Percentiles rank a stretch among this genome's conserved stretches.
These are phyloP conservation scores for Scaptomyza parva DNA, from an alignment of 2,888 invertebrate species.

Conservation along the genomic window DNA sequence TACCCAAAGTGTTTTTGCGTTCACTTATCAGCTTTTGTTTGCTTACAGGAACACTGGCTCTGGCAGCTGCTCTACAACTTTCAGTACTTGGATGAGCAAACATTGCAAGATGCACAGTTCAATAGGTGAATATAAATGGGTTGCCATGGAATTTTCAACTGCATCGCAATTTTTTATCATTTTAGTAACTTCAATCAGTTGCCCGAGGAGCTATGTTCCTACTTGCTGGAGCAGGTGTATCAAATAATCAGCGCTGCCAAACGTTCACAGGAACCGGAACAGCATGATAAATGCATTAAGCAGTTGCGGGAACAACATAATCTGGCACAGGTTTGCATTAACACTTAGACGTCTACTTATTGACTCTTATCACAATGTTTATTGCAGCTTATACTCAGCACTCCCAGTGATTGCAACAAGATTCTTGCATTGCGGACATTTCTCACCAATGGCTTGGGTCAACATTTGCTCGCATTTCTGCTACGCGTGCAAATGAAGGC, in stretches of 20 bases:
- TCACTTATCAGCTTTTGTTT: constrained; percentile 17
- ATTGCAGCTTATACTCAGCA: constrained; percentile 80
- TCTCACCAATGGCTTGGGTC: constrained; percentile 82
- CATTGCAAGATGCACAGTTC: constrained; percentile 62
- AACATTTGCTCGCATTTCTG: constrained; percentile 81
- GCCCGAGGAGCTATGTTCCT: constrained; percentile 83
- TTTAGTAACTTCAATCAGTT: constrained; percentile 82
- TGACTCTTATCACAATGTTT: not conserved
- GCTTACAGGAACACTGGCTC: constrained; percentile 79
- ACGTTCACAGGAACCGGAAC: constrained; percentile 62
- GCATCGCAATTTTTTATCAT: not conserved
- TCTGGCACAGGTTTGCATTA: constrained; percentile 76
- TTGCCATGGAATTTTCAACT: not conserved
- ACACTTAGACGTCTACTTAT: not conserved
- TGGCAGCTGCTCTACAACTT: constrained; percentile 81
- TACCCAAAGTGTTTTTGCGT: constrained; percentile 10
- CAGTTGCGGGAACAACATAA: constrained; percentile 77
- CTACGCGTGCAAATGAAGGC: constrained; percentile 82
- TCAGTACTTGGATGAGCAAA: constrained; percentile 71
- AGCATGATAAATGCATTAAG: constrained; percentile 62
- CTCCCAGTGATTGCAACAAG: constrained; percentile 83
- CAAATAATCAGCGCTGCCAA: constrained; percentile 83
- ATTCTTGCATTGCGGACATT: constrained; percentile 83
- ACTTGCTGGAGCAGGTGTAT: constrained; percentile 82
- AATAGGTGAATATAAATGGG: constrained; percentile 62